These are phyloP conservation scores for Macrotus californicus DNA, from an alignment of 2,113 vertebrate species.

Conservation along the genomic window DNA sequence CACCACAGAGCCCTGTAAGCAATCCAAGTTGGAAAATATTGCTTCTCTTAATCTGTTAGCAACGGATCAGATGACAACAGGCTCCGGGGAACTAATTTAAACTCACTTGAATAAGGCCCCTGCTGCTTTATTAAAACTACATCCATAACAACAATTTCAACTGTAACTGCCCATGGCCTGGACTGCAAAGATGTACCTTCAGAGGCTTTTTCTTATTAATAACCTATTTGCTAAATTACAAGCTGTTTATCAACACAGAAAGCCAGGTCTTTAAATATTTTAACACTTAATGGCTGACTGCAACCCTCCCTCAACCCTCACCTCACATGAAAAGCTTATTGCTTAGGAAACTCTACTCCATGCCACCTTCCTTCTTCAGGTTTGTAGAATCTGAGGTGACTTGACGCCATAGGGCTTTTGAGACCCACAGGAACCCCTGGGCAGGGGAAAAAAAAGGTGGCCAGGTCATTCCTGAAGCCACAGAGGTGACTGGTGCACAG, in stretches of 20 bases:
- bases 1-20: not conserved
- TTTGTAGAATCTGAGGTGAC: not conserved
- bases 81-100: constrained; percentile 62
- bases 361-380: not conserved
- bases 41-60: constrained; percentile 48
- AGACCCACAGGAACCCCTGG: not conserved
- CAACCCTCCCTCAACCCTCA: not conserved
- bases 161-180: not conserved
- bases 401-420: not conserved
- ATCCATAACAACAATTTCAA: not conserved
- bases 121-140: constrained; percentile 36
- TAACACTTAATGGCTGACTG: not conserved
- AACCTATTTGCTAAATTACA: constrained; percentile 38
- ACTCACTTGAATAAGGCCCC: constrained; percentile 54
- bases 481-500: not conserved
- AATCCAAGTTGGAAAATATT: not conserved
- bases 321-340: not conserved
- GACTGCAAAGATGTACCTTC: not conserved
- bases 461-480: not conserved
- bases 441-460: not conserved
- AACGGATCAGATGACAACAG: constrained; percentile 20
- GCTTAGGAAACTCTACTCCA: not conserved
- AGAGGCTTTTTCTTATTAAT: not conserved
- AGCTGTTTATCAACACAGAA: constrained; percentile 13
- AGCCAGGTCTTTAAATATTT: constrained; percentile 59